A percentile compares a stretch with the other conserved stretches of the same genome.
These are phyloP conservation scores for Ceyx cyanopectus DNA, from an alignment of 2,113 vertebrate species.

Conservation along the genomic window DNA sequence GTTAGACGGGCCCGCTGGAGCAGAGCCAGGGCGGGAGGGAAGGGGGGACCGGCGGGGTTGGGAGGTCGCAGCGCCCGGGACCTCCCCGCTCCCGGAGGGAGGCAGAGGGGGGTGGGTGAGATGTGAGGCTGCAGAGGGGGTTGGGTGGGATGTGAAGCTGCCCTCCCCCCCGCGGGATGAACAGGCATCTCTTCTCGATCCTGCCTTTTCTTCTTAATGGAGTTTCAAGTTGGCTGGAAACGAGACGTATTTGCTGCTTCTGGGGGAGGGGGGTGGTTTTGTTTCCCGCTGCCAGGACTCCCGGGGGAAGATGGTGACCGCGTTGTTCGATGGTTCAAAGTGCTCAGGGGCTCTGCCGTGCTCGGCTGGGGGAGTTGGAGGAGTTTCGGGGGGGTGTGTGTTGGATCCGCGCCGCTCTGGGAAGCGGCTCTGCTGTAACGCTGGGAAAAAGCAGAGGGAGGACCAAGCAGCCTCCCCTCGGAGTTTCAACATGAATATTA, in stretches of 20 bases:
- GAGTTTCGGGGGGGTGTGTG: background rate
- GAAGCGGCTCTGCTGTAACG: background rate
- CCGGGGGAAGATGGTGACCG: background rate
- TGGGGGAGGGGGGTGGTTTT: background rate
- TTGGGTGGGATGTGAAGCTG: background rate
- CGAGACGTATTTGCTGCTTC: background rate
- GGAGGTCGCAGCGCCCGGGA: background rate
- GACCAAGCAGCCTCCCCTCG: background rate
- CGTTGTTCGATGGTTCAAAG: background rate
- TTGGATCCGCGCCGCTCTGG: background rate
- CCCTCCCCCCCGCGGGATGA: background rate
- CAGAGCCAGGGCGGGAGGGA: background rate
- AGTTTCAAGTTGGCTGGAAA: constrained; percentile 2
- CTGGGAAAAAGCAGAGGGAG: background rate
- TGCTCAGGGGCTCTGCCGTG: background rate
- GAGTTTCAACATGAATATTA: background rate
- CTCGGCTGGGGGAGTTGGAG: background rate
- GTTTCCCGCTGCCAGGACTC: background rate
- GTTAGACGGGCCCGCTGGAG: constrained; percentile 19
- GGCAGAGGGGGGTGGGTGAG: no score
- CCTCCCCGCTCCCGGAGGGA: background rate
- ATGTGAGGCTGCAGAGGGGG: background rate
- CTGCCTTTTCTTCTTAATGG: background rate
- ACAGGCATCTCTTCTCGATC: no score
- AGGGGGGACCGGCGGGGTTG: no score